Conservation (phyloP, 2,113 vertebrate genomes). For the Daubentonia madagascariensis region DNA sequence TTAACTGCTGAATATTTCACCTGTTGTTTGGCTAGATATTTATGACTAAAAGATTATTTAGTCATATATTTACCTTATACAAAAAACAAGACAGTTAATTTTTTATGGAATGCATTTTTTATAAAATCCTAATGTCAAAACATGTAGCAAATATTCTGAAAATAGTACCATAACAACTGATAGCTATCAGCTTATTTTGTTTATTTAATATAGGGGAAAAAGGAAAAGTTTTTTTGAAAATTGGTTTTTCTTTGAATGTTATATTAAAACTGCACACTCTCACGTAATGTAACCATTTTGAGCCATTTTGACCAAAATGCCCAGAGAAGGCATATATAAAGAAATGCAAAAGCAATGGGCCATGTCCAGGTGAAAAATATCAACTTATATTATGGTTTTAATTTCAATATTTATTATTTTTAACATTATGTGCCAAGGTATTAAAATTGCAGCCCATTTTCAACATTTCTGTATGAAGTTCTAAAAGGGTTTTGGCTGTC, state of each 20-base stretch:
- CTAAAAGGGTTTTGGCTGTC: background rate
- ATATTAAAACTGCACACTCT: background rate
- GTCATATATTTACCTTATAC: background rate
- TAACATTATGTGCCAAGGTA: background rate
- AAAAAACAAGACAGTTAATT: background rate
- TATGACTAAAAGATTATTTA: background rate
- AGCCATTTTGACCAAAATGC: background rate
- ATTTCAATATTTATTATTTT: background rate
- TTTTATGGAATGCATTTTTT: background rate
- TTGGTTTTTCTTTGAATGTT: background rate
- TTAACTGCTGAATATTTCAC: background rate
- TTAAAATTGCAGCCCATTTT: background rate
- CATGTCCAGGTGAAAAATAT: background rate
- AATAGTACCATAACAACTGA: background rate
- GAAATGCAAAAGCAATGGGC: background rate
- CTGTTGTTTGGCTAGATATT: background rate
- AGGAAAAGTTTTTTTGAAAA: background rate
- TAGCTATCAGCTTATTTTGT: background rate
- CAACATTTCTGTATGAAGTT: background rate
- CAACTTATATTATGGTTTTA: background rate
- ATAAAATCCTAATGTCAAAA: background rate
- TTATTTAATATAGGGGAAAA: background rate
- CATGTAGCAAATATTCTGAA: background rate
- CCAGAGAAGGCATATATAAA: background rate
- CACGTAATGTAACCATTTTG: background rate